A percentile compares a stretch with the other conserved stretches of the same genome.
These are phyloP conservation scores for Heliconius himera DNA, from an alignment of 1,140 invertebrate species.

Conservation along the genomic window DNA sequence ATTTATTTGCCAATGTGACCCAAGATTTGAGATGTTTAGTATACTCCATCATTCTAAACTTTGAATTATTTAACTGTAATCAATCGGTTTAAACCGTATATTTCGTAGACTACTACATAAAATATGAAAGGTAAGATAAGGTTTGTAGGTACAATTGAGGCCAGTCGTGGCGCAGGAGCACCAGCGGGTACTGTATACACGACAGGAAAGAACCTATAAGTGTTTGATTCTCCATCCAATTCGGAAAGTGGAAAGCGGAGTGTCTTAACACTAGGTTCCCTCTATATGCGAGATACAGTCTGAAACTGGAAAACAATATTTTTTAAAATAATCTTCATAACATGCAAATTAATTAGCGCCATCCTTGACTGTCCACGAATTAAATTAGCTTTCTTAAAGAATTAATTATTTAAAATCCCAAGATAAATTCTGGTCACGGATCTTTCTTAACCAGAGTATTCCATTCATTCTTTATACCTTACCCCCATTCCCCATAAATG, in stretches of 20 bases:
- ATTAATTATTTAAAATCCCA: constrained; percentile 42
- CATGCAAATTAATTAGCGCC: constrained; percentile 19
- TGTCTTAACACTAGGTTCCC: too few relatives aligned
- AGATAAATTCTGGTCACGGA: constrained; percentile 59
- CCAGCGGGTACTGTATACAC: too few relatives aligned
- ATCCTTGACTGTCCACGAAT: constrained; percentile 28
- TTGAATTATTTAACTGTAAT: not conserved
- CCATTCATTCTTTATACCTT: constrained; percentile 59
- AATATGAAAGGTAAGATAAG: not conserved
- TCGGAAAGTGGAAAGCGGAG: too few relatives aligned
- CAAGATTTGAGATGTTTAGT: constrained; percentile 29
- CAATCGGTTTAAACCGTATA: not conserved
- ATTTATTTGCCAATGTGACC: constrained; percentile 45
- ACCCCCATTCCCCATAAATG: constrained; percentile 65
- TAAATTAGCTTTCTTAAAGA: constrained; percentile 28
- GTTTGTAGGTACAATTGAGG: not conserved
- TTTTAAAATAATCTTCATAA: not conserved
- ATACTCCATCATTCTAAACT: constrained; percentile 15
- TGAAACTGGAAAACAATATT: not conserved
- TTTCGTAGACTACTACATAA: not conserved
- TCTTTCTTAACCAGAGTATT: constrained; percentile 53
- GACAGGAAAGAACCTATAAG: too few relatives aligned
- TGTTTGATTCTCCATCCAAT: too few relatives aligned
- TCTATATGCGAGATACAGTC: too few relatives aligned
- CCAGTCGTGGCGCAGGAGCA: too few relatives aligned